Conservation (phyloP, 2,888 invertebrate species). For the Cyclophora punctaria region DNA sequence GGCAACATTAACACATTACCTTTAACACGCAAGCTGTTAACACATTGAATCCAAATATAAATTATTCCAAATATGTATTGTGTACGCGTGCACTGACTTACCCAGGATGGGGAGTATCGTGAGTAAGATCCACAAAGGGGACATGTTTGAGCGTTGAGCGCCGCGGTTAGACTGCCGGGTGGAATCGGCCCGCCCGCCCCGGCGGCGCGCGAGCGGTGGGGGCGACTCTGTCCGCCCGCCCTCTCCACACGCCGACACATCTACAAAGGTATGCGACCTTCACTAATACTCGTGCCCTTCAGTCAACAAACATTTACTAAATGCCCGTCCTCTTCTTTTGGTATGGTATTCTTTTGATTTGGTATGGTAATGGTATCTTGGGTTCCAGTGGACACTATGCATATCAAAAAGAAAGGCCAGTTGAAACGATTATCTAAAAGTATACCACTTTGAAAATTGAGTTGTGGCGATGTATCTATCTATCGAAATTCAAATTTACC, state of each 20-base stretch:
- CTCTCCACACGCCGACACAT: conserved; percentile 13
- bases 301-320: background rate
- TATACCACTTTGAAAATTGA: no score
- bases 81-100: conserved; percentile 40
- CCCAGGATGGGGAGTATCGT: conserved; percentile 68
- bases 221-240: conserved; percentile 64
- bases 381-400: background rate
- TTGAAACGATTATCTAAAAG: no score
- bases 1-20: no score
- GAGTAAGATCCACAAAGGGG: conserved; percentile 65
- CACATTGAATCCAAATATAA: no score
- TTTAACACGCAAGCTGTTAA: no score
- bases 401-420: no score
- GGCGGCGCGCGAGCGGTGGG: conserved; percentile 19
- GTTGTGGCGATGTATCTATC: no score
- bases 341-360: no score
- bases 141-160: conserved; percentile 67
- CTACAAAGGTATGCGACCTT: background rate
- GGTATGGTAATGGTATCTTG: background rate
- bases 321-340: background rate
- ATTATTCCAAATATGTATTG: no score
- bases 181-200: conserved; percentile 43
- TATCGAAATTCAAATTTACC: no score
- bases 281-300: background rate
- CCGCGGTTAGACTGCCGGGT: conserved; percentile 57